A percentile compares a stretch with the other conserved stretches of the same genome.
phyloP scores from a whole-genome alignment of 1,140 invertebrate genomes.

The Triops cancriformis region DNA sequence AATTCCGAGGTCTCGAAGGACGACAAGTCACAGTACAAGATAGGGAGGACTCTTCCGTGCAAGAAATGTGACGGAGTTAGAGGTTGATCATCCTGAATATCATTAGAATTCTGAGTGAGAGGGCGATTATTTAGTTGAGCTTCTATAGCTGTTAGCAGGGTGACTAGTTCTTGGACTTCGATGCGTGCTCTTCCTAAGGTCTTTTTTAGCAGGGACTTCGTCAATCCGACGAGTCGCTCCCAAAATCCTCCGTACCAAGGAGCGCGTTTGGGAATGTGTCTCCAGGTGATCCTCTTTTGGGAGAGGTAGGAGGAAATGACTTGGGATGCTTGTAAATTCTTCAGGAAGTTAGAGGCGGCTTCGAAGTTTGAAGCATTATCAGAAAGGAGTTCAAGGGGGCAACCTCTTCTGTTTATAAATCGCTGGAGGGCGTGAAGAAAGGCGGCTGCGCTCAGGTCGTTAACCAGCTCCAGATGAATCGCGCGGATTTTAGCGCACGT shows the following conservation, averaged over 20 bases:
- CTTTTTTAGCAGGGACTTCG: slow-evolving; percentile 27
- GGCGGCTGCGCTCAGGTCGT: no score
- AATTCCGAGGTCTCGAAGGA: background rate
- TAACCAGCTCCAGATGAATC: no score
- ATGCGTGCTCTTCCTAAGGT: slow-evolving; percentile 24
- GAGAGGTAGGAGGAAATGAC: no score
- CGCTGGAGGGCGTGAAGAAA: no score
- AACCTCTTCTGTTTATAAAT: no score
- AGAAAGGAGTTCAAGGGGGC: no score
- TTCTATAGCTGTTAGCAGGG: slow-evolving; percentile 18
- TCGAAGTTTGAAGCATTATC: no score
- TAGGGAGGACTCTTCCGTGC: background rate
- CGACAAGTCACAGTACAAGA: background rate
- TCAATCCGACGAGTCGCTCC: slow-evolving; percentile 34
- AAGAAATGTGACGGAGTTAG: slow-evolving; percentile 7
- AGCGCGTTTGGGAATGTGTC: slow-evolving; percentile 31
- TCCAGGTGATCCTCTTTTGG: no score
- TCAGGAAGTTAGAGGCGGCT: no score
- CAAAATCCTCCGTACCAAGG: slow-evolving; percentile 37
- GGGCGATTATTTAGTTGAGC: slow-evolving; percentile 14
- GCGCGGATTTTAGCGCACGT: no score
- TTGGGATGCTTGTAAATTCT: no score
- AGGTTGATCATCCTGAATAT: background rate
- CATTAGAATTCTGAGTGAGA: background rate
- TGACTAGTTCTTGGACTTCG: background rate